Evolutionary conservation across 2,113 vertebrate genomes (phyloP).

Genomic region (Oxygymnocypris stewartii): DNA sequence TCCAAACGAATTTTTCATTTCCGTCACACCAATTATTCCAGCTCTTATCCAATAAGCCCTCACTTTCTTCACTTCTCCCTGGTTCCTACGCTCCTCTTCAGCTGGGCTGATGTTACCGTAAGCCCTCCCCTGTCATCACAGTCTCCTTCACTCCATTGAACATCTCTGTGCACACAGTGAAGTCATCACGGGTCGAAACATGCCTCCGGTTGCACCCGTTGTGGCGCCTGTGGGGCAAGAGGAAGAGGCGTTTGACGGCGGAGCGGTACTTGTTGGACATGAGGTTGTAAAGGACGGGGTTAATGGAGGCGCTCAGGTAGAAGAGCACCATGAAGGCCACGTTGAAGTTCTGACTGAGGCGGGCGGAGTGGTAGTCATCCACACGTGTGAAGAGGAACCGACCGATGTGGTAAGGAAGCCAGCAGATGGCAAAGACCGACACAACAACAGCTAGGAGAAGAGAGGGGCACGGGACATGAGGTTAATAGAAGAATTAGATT

Average conservation of each 20-base stretch:
- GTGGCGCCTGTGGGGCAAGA: slow-evolving; percentile 52
- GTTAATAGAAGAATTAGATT: background rate
- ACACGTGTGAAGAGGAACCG: slow-evolving; percentile 83
- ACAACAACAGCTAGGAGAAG: slow-evolving; percentile 79
- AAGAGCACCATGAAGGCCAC: slow-evolving; percentile 86
- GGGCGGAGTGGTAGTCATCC: slow-evolving; percentile 71
- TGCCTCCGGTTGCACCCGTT: slow-evolving; percentile 57
- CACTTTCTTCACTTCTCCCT: background rate
- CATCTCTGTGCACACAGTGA: slow-evolving; percentile 68
- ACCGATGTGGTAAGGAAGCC: slow-evolving; percentile 86
- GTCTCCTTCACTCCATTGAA: slow-evolving; percentile 63
- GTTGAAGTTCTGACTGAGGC: slow-evolving; percentile 87
- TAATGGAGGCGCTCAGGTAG: slow-evolving; percentile 87
- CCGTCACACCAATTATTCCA: background rate
- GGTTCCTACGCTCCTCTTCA: background rate
- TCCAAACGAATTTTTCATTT: background rate
- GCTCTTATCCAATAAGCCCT: background rate
- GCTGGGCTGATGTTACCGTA: background rate
- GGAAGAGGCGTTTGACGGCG: slow-evolving; percentile 78
- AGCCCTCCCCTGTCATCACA: background rate
- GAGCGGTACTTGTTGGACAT: slow-evolving; percentile 83
- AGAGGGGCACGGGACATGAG: too few species aligned
- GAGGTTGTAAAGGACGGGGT: slow-evolving; percentile 87
- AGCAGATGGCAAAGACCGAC: slow-evolving; percentile 85
- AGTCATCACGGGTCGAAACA: slow-evolving; percentile 59